These are phyloP conservation scores for Pygoscelis adeliae DNA, from an alignment of 2,113 vertebrate species.

Conservation along the genomic window DNA sequence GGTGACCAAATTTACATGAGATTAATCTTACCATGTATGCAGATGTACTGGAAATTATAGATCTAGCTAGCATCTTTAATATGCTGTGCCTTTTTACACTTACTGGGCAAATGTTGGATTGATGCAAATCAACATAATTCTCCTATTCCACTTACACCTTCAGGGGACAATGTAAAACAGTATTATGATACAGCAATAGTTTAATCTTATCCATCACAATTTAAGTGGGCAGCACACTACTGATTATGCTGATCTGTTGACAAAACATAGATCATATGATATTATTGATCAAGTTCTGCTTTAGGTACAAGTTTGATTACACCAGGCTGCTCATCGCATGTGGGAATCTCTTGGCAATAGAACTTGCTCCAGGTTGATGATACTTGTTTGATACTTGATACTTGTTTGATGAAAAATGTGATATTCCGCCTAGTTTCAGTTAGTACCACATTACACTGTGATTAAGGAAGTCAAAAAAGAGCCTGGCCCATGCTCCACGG, in stretches of 20 bases:
- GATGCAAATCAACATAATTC: background rate
- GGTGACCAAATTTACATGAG: background rate
- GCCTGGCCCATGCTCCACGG: background rate
- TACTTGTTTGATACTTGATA: background rate
- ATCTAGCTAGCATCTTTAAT: background rate
- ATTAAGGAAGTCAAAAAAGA: background rate
- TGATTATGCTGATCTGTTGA: background rate
- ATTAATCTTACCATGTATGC: rapidly evolving
- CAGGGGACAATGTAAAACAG: background rate
- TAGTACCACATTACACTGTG: background rate
- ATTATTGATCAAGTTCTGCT: background rate
- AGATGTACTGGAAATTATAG: background rate
- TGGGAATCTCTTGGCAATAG: background rate
- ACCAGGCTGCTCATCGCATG: background rate
- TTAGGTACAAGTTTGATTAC: background rate
- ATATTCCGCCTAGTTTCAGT: background rate
- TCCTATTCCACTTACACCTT: background rate
- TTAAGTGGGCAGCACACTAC: background rate
- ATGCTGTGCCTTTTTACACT: background rate
- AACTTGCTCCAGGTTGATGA: background rate
- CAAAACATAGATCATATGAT: background rate
- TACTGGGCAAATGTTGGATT: background rate
- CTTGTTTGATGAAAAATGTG: background rate
- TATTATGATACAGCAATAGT: background rate
- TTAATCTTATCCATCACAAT: background rate